Evolutionary conservation across 1,140 invertebrate genomes (phyloP), one percentile per base, ranked within the genome.

Genomic region (Wasmannia auropunctata): DNA sequence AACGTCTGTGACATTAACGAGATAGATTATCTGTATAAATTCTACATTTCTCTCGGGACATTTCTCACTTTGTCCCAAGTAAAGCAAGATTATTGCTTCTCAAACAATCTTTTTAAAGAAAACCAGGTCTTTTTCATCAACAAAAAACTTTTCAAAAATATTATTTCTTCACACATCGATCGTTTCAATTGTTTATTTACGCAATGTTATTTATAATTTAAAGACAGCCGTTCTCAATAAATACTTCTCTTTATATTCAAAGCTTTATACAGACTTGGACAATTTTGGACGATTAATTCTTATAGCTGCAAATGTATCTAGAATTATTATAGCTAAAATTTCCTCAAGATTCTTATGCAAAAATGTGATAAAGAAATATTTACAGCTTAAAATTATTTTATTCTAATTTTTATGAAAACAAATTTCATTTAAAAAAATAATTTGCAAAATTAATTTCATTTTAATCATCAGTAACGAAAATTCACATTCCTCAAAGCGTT

Each of bases 111-210:
- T 40, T 58, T n/a, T 28, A 34, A 10, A 28, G n/a, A 14, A 58
- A 67, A 67, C 3, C 43, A 14, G 25, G 14, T 51, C 22, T 43
- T 81, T 37, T 56, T 81, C 25, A 31, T 43, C n/a, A 10, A 25
- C 63, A 19, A 56, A 22, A 2, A 80, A 69, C 22, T 67, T 80
- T 6, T 22, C n/a, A 67, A 70, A 14, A 69, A 40, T 51, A 31
- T 81, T 81, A 69, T 51, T 80, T 80, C 63, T 54, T 69, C 10
- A 40, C 34, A 40, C 49, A n/a, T 25, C 31, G 46, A 16, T 4
- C 14, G 7, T 77, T 49, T 80, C 25, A 69, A 14, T n/a, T 25
- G 6, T 80, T 54, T 69, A 80, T 28, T 34, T 11, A 34, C 0
- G 34, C 34, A 56, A 40, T 46, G n/a, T 34, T 34, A 10, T 4